Conservation (phyloP, 1,140 invertebrate species). For the Drosophila punjabiensis region DNA sequence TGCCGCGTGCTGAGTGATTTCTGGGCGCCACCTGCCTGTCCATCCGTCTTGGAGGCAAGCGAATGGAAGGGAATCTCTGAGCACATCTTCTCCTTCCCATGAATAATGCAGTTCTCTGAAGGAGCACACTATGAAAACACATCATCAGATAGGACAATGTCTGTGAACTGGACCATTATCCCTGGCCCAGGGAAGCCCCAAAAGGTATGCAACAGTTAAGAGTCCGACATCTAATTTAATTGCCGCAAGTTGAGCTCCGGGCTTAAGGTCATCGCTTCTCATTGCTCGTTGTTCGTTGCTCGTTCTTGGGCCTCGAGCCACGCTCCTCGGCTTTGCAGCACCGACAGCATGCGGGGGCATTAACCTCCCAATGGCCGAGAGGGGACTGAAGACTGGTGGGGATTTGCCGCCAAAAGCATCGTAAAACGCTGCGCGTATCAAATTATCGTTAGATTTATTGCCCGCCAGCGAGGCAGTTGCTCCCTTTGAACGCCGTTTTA, state of each 20-base stretch:
- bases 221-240: slow-evolving; percentile 51
- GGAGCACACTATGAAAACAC: background rate
- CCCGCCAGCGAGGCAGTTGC: slow-evolving; percentile 29
- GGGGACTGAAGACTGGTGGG: background rate
- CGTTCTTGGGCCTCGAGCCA: background rate
- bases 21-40: slow-evolving; percentile 33
- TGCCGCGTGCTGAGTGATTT: slow-evolving; percentile 22
- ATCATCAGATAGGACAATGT: background rate
- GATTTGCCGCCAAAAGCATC: slow-evolving; percentile 27
- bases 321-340: slow-evolving; percentile 17
- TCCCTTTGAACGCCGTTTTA: slow-evolving; percentile 25
- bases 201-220: slow-evolving; percentile 59
- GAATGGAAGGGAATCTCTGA: slow-evolving; percentile 11
- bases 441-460: slow-evolving; percentile 66
- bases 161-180: background rate
- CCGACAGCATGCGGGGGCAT: slow-evolving; percentile 24
- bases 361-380: slow-evolving; percentile 22
- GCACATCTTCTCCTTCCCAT: background rate
- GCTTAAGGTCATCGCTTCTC: slow-evolving; percentile 28
- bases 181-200: slow-evolving; percentile 15
- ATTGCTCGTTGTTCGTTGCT: slow-evolving; percentile 7
- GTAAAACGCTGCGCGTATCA: slow-evolving; percentile 56
- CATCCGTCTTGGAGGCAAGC: background rate
- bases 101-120: background rate
- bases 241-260: slow-evolving; percentile 44